Conservation (phyloP, 2,888 invertebrate species). For the Drosophila eohydei region DNA sequence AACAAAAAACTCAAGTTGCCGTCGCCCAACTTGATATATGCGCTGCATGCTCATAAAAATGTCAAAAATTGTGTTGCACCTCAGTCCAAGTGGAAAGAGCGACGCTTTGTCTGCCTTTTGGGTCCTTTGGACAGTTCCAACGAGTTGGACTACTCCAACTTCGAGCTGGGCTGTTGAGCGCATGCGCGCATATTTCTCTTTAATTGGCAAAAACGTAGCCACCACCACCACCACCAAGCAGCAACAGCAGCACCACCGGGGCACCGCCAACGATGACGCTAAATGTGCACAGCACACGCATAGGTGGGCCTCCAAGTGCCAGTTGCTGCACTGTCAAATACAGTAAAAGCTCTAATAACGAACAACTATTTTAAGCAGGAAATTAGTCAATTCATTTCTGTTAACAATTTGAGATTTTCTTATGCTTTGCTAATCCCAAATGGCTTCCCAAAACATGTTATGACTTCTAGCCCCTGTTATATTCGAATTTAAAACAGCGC, state of each 20-base stretch:
- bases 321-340: slow-evolving; percentile 21
- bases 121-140: slow-evolving; percentile 31
- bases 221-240: slow-evolving; percentile 23
- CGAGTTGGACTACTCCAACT: slow-evolving; percentile 22
- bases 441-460: background rate
- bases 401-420: background rate
- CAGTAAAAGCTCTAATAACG: background rate
- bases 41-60: slow-evolving; percentile 82
- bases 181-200: slow-evolving; percentile 79
- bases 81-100: slow-evolving; percentile 36
- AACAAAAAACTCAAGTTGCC: slow-evolving; percentile 53
- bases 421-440: background rate
- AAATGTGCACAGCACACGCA: slow-evolving; percentile 75
- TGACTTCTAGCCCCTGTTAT: background rate
- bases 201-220: slow-evolving; percentile 79
- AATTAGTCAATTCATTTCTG: background rate
- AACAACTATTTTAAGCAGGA: background rate
- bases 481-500: background rate
- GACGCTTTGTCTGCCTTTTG: slow-evolving; percentile 66
- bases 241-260: slow-evolving; percentile 20
- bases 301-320: slow-evolving; percentile 62
- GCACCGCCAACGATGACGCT: slow-evolving; percentile 79
- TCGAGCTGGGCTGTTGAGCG: slow-evolving; percentile 49
- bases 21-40: slow-evolving; percentile 82
- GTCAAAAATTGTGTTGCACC: slow-evolving; percentile 78